Evolutionary conservation across 2,113 vertebrate species (phyloP), one percentile per base, ranked within the genome.

Genomic region (Pycnonotus jocosus): DNA sequence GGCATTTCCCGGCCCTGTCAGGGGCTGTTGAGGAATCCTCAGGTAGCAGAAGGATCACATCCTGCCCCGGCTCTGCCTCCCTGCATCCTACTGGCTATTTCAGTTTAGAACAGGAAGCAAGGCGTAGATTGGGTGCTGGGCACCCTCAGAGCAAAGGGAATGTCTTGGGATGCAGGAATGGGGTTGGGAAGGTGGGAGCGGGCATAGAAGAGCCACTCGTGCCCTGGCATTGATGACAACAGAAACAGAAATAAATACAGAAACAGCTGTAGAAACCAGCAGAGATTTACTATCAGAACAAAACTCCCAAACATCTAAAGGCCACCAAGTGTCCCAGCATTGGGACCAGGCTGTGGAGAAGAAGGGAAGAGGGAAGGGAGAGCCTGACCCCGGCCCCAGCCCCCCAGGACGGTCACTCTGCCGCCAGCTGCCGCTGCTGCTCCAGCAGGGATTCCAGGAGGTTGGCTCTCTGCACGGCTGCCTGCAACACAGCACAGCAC

Each of bases 401-500:
- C 68, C 12, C 0, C 30, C 77, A 81, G 68, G 58, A 65, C 3
- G 8, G 25, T 90, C 87, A 82, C 70, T 69, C 71, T 0, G 27
- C 3, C 0, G 80, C 97, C 77, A 98, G 95, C 50, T 98, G 98
- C 91, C 98, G 96, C 94, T 98, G 98, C 88, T 98, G 98, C 13
- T 99, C 98, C 97, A 99, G 97, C 81, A 99, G 97, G 23, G 98
- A 98, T 79, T 99, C 99, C 85, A 99, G 97, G 91, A 98, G 98
- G 31, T 98, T 98, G 0, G 99, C 99, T 92, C 99, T 97, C 97
- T 98, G 99, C 96, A 99, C 18, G 0, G 99, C 99, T 0, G 98
- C 99, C 99, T 99, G 93, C 56, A 80, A 87, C 7, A 77, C 53
- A 70, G 68, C 44, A 21, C n/a, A 2, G 0, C 37, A 13, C 15